These are phyloP conservation scores for Machaerirhynchus nigripectus DNA, from an alignment of 2,113 vertebrate species.

Conservation along the genomic window DNA sequence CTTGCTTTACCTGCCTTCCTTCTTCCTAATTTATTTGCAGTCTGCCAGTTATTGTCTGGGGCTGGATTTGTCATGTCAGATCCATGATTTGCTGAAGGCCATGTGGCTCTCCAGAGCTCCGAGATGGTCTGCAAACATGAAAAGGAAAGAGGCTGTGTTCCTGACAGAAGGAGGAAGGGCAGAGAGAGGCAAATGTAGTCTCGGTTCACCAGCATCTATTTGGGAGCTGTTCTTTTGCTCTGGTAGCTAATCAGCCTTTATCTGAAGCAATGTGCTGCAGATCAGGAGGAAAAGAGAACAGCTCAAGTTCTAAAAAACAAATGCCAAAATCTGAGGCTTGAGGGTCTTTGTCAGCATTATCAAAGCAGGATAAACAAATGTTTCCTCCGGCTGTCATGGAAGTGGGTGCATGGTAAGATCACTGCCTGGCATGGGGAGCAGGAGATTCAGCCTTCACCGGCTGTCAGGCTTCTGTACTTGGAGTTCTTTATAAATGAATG, in stretches of 20 bases:
- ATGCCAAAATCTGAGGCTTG: neutral
- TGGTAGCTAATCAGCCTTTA: neutral
- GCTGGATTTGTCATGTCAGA: neutral
- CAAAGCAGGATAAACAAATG: slow-evolving; percentile 22
- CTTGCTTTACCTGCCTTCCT: neutral
- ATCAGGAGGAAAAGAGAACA: neutral
- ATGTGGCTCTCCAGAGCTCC: neutral
- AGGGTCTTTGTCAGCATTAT: neutral
- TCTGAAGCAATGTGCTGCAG: neutral
- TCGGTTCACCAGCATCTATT: neutral
- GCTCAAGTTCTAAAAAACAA: neutral
- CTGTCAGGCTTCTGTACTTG: neutral
- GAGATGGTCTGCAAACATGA: neutral
- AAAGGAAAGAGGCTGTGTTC: neutral
- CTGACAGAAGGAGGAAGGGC: neutral
- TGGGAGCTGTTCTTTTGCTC: neutral
- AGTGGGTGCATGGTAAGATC: neutral
- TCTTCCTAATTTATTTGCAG: neutral
- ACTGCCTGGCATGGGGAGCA: neutral
- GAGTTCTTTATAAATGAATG: neutral
- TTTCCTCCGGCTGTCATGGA: neutral
- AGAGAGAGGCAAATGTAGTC: neutral
- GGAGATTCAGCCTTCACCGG: neutral
- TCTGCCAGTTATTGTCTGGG: neutral
- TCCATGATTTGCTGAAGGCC: neutral